A percentile compares a stretch with the other conserved stretches of the same genome.
These are phyloP conservation scores for Apistogramma diplotaenia DNA, from an alignment of 2,113 vertebrate species.

Conservation along the genomic window DNA sequence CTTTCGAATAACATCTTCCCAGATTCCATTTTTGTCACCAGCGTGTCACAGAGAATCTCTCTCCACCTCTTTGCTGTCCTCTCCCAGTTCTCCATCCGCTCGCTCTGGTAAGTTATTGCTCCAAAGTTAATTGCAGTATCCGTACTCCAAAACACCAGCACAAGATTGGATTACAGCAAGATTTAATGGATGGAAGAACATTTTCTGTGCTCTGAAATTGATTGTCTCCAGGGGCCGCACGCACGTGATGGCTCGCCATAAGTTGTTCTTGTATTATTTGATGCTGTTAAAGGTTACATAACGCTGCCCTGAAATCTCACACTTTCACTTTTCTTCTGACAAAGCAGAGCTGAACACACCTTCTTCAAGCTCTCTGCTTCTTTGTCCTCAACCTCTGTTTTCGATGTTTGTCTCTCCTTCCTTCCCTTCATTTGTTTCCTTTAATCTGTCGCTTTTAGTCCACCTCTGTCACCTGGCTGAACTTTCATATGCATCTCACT, in stretches of 20 bases:
- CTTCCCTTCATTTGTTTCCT: background rate
- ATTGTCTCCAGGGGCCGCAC: conserved; percentile 12
- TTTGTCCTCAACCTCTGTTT: background rate
- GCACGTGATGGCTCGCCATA: conserved; percentile 2
- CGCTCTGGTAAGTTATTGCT: conserved; percentile 35
- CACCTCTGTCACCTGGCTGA: background rate
- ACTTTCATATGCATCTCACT: background rate
- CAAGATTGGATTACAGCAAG: conserved; percentile 38
- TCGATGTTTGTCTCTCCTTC: background rate
- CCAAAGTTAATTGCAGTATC: conserved; percentile 32
- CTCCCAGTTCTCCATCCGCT: background rate
- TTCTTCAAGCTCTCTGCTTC: background rate
- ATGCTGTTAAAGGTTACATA: conserved; percentile 16
- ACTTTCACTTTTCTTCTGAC: background rate
- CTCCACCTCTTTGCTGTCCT: background rate
- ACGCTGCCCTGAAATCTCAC: background rate
- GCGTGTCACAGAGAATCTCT: background rate
- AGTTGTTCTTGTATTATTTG: conserved; percentile 12
- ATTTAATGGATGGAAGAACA: conserved; percentile 48
- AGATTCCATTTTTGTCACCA: background rate
- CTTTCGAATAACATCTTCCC: background rate
- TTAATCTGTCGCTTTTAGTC: background rate
- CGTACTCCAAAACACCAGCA: conserved; percentile 4
- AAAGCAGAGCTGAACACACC: background rate
- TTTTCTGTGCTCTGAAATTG: conserved; percentile 31